phyloP scores from a whole-genome alignment of 2,797 vertebrate species.

The Sarcoramphus papa region DNA sequence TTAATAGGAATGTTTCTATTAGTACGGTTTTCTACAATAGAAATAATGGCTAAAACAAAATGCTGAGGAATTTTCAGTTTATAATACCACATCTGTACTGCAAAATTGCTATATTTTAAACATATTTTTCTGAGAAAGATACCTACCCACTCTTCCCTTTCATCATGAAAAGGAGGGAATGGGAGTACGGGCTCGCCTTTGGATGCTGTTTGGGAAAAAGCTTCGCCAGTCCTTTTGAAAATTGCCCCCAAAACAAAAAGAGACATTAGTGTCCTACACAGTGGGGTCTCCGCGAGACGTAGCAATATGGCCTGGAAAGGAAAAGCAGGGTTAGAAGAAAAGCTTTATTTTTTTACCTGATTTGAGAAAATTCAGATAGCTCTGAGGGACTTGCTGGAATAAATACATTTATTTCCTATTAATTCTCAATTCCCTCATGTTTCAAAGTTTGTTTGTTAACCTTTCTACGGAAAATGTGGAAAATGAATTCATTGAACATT shows the following conservation, averaged over 20 bases:
- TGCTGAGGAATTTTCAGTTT: conserved; percentile 56
- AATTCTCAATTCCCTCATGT: conserved; percentile 18
- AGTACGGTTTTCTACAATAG: conserved; percentile 65
- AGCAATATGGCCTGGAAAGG: neutral
- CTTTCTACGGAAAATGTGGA: conserved; percentile 49
- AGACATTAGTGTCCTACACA: neutral
- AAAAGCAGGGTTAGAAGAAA: conserved; percentile 17
- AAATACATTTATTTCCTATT: conserved; percentile 34
- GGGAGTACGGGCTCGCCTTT: neutral
- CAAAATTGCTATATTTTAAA: conserved; percentile 65
- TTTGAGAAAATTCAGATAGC: conserved; percentile 29
- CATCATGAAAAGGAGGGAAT: conserved; percentile 33
- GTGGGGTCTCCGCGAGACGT: neutral
- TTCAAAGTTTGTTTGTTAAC: conserved; percentile 46
- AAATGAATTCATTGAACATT: conserved; percentile 51
- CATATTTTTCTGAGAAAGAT: conserved; percentile 33
- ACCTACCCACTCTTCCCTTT: conserved; percentile 62
- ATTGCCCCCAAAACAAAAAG: conserved; percentile 14
- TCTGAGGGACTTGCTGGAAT: conserved; percentile 1
- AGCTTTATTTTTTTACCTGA: conserved; percentile 22
- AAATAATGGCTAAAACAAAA: conserved; percentile 64
- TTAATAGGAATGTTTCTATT: conserved; percentile 76
- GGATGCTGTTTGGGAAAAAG: neutral
- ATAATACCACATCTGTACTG: conserved; percentile 66
- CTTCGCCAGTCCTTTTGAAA: conserved; percentile 5